A percentile compares a stretch with the other conserved stretches of the same genome.
Evolutionary conservation across 2,888 invertebrate species (phyloP).

Genomic region (Fissipunctia ypsillon): DNA sequence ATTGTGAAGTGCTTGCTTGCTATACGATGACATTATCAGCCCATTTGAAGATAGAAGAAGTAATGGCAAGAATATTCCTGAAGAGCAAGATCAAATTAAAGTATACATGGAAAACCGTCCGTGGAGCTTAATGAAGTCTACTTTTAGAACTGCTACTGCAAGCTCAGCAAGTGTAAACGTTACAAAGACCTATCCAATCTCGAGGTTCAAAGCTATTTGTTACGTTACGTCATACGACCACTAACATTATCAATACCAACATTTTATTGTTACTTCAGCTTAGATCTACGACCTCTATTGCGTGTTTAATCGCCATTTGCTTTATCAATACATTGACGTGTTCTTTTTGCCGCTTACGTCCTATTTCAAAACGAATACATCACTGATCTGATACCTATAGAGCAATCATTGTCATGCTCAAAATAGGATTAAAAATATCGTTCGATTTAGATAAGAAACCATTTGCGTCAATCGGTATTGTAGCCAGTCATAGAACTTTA

Average conservation of each 20-base stretch:
- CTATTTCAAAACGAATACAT: slow-evolving; percentile 56
- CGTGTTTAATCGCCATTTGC: slow-evolving; percentile 52
- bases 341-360: slow-evolving; percentile 41
- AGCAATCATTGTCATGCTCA: slow-evolving; percentile 57
- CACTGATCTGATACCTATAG: slow-evolving; percentile 52
- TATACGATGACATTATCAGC: neutral
- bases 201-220: slow-evolving; percentile 31
- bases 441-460: slow-evolving; percentile 57
- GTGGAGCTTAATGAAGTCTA: slow-evolving; percentile 24
- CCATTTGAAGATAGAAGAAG: neutral
- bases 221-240: slow-evolving; percentile 19
- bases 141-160: slow-evolving; percentile 23
- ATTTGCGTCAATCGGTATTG: slow-evolving; percentile 62
- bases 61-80: neutral
- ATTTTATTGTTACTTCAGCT: slow-evolving; percentile 46
- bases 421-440: slow-evolving; percentile 54
- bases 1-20: neutral
- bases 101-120: neutral
- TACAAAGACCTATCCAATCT: slow-evolving; percentile 26
- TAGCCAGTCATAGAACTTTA: slow-evolving; percentile 63
- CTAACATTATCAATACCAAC: slow-evolving; percentile 31
- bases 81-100: slow-evolving; percentile 2
- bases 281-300: slow-evolving; percentile 50
- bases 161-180: slow-evolving; percentile 9
- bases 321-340: slow-evolving; percentile 55